Percentiles rank a stretch among this genome's conserved stretches.
phyloP scores from a whole-genome alignment of 2,113 vertebrate genomes.

The Caranx ignobilis region DNA sequence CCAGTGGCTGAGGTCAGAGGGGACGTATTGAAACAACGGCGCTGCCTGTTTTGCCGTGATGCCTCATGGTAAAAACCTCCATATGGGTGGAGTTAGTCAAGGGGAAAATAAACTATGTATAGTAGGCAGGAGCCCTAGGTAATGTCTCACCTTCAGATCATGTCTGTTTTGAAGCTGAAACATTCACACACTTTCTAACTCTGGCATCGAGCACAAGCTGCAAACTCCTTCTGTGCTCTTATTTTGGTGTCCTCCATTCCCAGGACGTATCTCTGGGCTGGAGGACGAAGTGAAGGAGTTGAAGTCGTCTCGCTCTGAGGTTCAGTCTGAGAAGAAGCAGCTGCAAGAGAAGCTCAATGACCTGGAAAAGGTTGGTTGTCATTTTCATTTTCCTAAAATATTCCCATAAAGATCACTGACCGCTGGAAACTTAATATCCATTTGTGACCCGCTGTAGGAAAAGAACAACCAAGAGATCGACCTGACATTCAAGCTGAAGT shows the following conservation, averaged over 20 bases:
- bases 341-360: constrained; percentile 90
- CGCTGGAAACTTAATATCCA: background rate
- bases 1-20: constrained; percentile 42
- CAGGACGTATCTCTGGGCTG: constrained; percentile 87
- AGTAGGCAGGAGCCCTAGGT: constrained; percentile 18
- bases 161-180: constrained; percentile 1
- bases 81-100: constrained; percentile 44
- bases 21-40: constrained; percentile 48
- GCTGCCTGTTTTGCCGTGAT: constrained; percentile 62
- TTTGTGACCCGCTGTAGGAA: constrained; percentile 82
- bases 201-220: background rate
- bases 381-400: background rate
- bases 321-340: constrained; percentile 90
- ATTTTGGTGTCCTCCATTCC: background rate
- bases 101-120: constrained; percentile 44
- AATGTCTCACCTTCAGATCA: constrained; percentile 28
- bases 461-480: constrained; percentile 97
- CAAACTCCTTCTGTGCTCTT: background rate
- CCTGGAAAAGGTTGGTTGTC: constrained; percentile 90
- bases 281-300: constrained; percentile 91
- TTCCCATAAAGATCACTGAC: background rate
- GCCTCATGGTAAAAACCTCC: constrained; percentile 35
- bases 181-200: background rate
- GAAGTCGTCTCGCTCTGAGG: constrained; percentile 85
- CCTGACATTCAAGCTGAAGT: constrained; percentile 95